phyloP scores from a whole-genome alignment of 2,113 vertebrate genomes.

The Columba janthina region DNA sequence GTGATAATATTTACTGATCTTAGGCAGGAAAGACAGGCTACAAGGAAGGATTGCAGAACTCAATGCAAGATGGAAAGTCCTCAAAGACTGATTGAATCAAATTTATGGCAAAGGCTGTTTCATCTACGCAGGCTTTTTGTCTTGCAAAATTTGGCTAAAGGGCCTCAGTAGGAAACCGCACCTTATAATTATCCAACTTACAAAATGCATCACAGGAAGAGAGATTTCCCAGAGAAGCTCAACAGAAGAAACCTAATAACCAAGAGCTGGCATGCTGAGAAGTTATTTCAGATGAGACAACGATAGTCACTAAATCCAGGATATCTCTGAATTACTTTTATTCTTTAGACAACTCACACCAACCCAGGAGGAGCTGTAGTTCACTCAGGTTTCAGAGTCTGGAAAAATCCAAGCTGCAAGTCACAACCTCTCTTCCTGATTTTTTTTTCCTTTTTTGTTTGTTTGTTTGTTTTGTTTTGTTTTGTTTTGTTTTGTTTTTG shows the following conservation, averaged over 20 bases:
- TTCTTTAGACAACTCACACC: background rate
- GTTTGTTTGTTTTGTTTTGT: background rate
- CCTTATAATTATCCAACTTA: background rate
- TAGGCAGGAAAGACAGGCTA: background rate
- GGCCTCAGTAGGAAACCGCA: background rate
- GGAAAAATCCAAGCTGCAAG: background rate
- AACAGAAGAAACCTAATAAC: background rate
- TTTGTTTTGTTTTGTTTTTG: background rate
- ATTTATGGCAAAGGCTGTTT: background rate
- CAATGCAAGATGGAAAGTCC: background rate
- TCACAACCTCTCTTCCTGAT: background rate
- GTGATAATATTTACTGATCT: background rate
- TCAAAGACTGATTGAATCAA: background rate
- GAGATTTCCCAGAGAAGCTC: background rate
- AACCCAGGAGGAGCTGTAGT: background rate
- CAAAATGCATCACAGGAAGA: background rate
- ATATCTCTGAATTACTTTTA: background rate
- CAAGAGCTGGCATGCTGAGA: background rate
- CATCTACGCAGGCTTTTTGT: background rate
- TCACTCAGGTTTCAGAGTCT: background rate
- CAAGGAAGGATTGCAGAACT: background rate
- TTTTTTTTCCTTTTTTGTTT: too few species aligned
- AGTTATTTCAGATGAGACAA: background rate
- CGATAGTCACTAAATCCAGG: background rate
- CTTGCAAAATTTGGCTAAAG: background rate